Conservation (phyloP, 1,140 invertebrate species). For the Glomeris maerens region DNA sequence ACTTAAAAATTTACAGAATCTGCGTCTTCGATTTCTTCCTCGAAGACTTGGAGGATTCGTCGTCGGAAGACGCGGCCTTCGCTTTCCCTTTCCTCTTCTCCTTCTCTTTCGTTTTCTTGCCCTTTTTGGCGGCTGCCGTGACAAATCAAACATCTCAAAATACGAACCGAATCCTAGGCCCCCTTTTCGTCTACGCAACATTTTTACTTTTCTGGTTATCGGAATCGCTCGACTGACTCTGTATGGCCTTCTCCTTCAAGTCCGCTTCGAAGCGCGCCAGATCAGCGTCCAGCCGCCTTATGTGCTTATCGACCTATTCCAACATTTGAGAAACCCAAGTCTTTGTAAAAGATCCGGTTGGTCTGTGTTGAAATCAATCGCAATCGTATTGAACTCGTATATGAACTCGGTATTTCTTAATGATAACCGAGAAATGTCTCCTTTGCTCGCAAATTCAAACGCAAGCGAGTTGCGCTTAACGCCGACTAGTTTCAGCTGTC, state of each 20-base stretch:
- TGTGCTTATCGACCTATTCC: constrained; percentile 80
- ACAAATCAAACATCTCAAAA: too few relatives aligned
- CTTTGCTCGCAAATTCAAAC: too few relatives aligned
- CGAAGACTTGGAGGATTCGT: constrained; percentile 29
- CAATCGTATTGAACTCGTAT: too few relatives aligned
- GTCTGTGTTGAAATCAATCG: too few relatives aligned
- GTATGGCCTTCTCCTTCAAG: constrained; percentile 81
- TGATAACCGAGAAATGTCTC: too few relatives aligned
- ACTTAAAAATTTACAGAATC: constrained; percentile 20
- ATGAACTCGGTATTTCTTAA: too few relatives aligned
- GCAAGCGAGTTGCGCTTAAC: too few relatives aligned
- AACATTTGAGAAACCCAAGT: background rate
- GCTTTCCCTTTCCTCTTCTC: constrained; percentile 43
- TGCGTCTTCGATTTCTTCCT: constrained; percentile 33
- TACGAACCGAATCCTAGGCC: too few relatives aligned
- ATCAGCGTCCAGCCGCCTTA: constrained; percentile 85
- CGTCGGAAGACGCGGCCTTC: constrained; percentile 27
- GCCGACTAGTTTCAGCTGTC: too few relatives aligned
- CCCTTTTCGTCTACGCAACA: too few relatives aligned
- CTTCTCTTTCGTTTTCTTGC: constrained; percentile 49
- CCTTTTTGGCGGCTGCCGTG: too few relatives aligned
- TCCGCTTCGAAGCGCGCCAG: constrained; percentile 90
- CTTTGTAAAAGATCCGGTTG: too few relatives aligned
- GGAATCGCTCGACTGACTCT: constrained; percentile 24
- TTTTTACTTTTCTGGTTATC: constrained; percentile 26